Conservation (phyloP, 2,888 invertebrate species). For the Rapana venosa region DNA sequence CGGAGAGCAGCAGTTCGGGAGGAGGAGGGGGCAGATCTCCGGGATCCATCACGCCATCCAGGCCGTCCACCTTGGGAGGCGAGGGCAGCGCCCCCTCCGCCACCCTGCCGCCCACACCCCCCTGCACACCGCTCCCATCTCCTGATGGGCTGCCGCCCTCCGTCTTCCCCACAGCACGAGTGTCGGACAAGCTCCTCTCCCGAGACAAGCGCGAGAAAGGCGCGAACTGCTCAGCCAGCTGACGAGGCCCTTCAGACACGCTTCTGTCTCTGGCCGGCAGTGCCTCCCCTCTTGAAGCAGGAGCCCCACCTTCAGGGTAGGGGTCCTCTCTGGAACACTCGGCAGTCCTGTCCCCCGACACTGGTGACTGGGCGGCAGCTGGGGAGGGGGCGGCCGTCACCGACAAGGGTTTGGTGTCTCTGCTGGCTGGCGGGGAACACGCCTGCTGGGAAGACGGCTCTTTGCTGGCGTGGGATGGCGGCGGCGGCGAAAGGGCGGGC, state of each 20-base stretch:
- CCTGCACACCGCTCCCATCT: neutral
- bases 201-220: neutral
- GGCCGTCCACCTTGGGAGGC: constrained; percentile 33
- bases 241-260: constrained; percentile 34
- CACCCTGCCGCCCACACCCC: neutral
- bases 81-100: constrained; percentile 42
- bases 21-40: constrained; percentile 57
- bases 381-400: neutral
- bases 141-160: neutral
- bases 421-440: neutral
- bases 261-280: constrained; percentile 34
- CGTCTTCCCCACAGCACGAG: constrained; percentile 35
- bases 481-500: neutral
- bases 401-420: constrained; percentile 16
- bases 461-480: constrained; percentile 10
- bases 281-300: neutral
- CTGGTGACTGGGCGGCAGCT: neutral
- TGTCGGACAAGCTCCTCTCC: constrained; percentile 48
- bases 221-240: neutral
- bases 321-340: neutral
- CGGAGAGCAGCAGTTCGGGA: constrained; percentile 46
- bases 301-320: neutral
- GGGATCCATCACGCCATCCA: constrained; percentile 22
- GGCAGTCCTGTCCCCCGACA: constrained; percentile 15
- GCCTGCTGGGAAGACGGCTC: neutral